phyloP scores from a whole-genome alignment of 2,888 invertebrate species.

The Nemurella pictetii region DNA sequence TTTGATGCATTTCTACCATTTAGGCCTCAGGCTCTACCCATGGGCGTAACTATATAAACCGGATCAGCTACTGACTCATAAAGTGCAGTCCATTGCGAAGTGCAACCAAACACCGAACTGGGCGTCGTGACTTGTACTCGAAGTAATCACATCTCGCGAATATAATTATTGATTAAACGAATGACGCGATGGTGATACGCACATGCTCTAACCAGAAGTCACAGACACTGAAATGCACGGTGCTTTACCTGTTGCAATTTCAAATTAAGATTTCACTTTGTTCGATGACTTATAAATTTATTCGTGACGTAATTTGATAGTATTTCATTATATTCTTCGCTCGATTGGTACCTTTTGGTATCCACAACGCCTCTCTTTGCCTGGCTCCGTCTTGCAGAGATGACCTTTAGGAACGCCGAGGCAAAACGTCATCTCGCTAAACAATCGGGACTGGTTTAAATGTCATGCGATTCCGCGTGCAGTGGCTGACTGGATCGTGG shows the following conservation, averaged over 20 bases:
- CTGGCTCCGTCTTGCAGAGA: neutral
- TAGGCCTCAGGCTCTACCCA: neutral
- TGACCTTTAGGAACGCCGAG: neutral
- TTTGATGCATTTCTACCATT: neutral
- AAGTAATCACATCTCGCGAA: neutral
- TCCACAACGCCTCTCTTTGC: neutral
- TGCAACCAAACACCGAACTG: neutral
- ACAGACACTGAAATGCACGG: neutral
- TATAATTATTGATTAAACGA: neutral
- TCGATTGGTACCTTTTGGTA: neutral
- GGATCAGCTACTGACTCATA: neutral
- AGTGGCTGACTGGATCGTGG: neutral
- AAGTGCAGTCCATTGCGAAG: neutral
- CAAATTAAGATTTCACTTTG: slow-evolving; percentile 17
- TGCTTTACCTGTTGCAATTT: slow-evolving; percentile 10
- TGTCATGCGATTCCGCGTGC: neutral
- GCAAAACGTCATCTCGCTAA: neutral
- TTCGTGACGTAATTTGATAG: slow-evolving; percentile 13
- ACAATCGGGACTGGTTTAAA: neutral
- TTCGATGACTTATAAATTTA: slow-evolving; percentile 13
- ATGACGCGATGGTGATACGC: neutral
- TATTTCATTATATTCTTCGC: neutral
- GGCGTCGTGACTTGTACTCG: neutral
- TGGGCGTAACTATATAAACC: neutral
- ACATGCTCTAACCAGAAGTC: neutral